Conservation (phyloP, 2,113 vertebrate species). For the Daboia siamensis region DNA sequence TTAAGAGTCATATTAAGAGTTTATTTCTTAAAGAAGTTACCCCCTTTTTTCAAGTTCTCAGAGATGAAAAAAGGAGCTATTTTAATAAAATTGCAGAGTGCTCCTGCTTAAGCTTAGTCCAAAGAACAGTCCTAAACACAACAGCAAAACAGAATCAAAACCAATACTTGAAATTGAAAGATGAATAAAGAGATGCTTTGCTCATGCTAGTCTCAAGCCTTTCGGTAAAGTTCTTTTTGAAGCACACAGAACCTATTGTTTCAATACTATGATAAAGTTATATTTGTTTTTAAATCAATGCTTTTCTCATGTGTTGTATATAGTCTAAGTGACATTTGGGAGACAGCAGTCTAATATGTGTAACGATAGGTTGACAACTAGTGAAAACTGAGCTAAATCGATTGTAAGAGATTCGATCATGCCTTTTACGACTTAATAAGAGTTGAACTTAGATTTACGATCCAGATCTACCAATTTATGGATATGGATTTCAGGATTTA, state of each 20-base stretch:
- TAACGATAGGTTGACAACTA: background rate
- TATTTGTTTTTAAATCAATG: background rate
- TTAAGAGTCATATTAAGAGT: background rate
- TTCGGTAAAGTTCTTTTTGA: background rate
- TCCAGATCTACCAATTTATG: background rate
- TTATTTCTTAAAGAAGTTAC: background rate
- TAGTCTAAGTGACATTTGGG: background rate
- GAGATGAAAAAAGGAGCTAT: background rate
- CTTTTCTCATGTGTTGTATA: background rate
- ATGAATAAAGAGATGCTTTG: background rate
- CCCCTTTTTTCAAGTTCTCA: background rate
- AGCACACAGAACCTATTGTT: background rate
- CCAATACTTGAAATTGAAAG: background rate
- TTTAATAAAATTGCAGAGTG: background rate
- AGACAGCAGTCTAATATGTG: background rate
- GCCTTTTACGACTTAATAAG: background rate
- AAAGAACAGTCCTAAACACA: background rate
- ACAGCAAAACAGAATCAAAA: background rate
- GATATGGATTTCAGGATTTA: background rate
- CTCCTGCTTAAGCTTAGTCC: background rate
- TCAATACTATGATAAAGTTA: background rate
- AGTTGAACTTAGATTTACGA: background rate
- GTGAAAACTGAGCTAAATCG: background rate
- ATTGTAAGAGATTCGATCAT: background rate
- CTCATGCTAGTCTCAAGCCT: background rate